Evolutionary conservation across 2,888 invertebrate species (phyloP).

Genomic region (Eupithecia tripunctaria): DNA sequence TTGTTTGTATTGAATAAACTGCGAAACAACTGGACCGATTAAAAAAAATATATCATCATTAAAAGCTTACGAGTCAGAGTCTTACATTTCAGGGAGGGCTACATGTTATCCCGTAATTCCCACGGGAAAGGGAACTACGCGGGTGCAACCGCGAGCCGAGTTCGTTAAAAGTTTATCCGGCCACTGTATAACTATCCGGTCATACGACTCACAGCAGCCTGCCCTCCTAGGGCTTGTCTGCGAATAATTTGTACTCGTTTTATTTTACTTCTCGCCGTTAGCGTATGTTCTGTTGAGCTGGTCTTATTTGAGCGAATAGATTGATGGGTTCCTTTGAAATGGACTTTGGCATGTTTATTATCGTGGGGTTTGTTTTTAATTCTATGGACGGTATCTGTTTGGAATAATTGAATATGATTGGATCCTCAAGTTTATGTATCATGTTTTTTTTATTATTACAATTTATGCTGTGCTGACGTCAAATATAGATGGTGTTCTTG

Average conservation of each 20-base stretch:
- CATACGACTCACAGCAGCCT: background rate
- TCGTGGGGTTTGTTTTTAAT: slow-evolving; percentile 23
- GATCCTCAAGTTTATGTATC: background rate
- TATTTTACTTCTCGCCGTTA: slow-evolving; percentile 29
- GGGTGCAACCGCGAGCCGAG: background rate
- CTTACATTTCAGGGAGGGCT: no score
- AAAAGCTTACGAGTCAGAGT: no score
- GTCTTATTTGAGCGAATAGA: slow-evolving; percentile 34
- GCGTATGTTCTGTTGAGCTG: slow-evolving; percentile 18
- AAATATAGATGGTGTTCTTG: background rate
- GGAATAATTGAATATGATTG: background rate
- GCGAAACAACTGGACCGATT: no score
- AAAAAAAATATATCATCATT: no score
- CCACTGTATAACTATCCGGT: background rate
- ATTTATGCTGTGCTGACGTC: background rate
- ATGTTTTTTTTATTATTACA: background rate
- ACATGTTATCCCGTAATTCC: no score
- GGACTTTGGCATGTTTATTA: slow-evolving; percentile 10
- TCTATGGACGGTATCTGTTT: background rate
- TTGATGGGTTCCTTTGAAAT: slow-evolving; percentile 34
- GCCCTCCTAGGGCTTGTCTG: slow-evolving; percentile 41
- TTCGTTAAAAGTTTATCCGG: background rate
- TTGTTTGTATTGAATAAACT: no score
- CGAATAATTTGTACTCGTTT: slow-evolving; percentile 30
- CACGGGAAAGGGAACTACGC: no score